These are phyloP conservation scores for Drosophila tripunctata DNA, from an alignment of 2,888 invertebrate species.

Conservation along the genomic window DNA sequence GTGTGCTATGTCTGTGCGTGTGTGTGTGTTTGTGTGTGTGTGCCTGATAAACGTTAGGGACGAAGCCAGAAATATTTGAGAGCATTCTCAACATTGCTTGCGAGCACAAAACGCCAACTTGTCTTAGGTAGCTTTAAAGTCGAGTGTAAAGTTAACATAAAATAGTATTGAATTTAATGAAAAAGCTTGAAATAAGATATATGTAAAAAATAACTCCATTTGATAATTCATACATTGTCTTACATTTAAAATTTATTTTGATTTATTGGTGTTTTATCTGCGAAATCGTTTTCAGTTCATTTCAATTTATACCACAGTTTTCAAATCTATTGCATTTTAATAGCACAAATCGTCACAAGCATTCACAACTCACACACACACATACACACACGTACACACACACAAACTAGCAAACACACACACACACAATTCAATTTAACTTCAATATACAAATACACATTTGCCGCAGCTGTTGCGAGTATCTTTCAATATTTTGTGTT, in stretches of 20 bases:
- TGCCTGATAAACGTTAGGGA: neutral
- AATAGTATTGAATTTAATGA: neutral
- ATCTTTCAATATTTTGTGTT: conserved; percentile 47
- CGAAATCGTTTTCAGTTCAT: neutral
- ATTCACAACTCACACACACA: conserved; percentile 17
- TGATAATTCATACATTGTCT: no score
- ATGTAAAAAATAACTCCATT: no score
- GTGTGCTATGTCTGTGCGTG: no score
- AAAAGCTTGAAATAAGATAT: no score
- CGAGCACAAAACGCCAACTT: neutral
- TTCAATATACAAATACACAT: conserved; percentile 47
- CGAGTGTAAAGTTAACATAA: neutral
- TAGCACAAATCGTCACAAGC: conserved; percentile 48
- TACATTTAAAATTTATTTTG: neutral
- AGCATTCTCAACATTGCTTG: conserved; percentile 12
- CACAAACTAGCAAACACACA: neutral
- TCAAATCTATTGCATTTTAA: conserved; percentile 77
- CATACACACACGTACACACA: conserved; percentile 4
- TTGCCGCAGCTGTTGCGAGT: conserved; percentile 49
- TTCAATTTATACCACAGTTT: conserved; percentile 14
- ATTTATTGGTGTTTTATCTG: conserved; percentile 2
- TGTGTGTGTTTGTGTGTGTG: no score
- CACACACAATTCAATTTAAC: conserved; percentile 38
- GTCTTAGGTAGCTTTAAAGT: neutral
- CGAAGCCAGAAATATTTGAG: neutral